A percentile compares a stretch with the other conserved stretches of the same genome.
Evolutionary conservation across 2,797 vertebrate genomes (phyloP).

Genomic region (Lacerta bilineata): DNA sequence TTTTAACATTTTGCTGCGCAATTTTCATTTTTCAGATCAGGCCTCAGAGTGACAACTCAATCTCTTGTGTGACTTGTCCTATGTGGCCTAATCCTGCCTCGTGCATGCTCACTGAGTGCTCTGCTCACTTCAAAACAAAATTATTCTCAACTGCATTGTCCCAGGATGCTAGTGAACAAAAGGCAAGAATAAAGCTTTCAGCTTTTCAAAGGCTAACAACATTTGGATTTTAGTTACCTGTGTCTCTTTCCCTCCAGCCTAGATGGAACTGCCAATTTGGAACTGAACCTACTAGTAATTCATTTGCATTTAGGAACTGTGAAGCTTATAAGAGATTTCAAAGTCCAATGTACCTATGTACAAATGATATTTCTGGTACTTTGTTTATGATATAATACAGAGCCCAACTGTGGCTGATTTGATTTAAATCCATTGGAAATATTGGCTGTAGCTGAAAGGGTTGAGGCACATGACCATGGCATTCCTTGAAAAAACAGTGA

Average conservation of each 20-base stretch:
- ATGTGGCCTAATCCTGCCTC: not conserved
- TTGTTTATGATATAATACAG: slow-evolving; percentile 24
- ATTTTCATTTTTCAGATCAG: not conserved
- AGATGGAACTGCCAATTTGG: not conserved
- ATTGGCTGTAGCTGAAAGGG: not conserved
- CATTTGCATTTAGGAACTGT: slow-evolving; percentile 4
- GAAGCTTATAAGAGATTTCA: slow-evolving; percentile 9
- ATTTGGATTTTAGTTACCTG: no score
- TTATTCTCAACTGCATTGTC: not conserved
- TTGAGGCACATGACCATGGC: not conserved
- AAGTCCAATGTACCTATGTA: not conserved
- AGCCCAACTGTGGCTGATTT: slow-evolving; percentile 3
- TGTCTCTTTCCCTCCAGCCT: no score
- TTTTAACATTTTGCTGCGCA: not conserved
- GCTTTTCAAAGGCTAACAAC: not conserved
- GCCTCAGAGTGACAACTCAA: not conserved
- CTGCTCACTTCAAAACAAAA: not conserved
- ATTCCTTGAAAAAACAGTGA: not conserved
- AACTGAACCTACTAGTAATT: not conserved
- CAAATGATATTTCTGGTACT: slow-evolving; percentile 16
- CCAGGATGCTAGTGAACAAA: slow-evolving; percentile 14
- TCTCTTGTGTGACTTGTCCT: not conserved
- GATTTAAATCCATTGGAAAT: slow-evolving; percentile 12
- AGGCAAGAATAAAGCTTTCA: not conserved
- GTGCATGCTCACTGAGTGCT: not conserved